A percentile compares a stretch with the other conserved stretches of the same genome.
Evolutionary conservation across 2,888 invertebrate genomes (phyloP).

Genomic region (Hirtodrosophila cameraria): DNA sequence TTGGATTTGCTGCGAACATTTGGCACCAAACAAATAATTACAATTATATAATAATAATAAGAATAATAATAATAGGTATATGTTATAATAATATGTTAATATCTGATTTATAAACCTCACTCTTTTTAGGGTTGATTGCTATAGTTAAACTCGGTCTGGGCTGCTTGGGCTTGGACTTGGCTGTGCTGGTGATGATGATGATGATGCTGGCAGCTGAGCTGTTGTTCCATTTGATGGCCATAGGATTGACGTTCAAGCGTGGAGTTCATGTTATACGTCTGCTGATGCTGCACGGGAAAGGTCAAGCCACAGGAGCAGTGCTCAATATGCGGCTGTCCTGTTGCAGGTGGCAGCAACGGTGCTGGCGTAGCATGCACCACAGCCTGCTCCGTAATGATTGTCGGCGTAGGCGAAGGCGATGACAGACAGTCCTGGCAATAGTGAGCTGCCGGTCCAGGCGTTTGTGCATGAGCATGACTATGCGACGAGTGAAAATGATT

Average conservation of each 20-base stretch:
- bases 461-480: constrained; percentile 22
- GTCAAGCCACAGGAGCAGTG: constrained; percentile 80
- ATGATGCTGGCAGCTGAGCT: constrained; percentile 55
- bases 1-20: constrained; percentile 60
- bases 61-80: constrained; percentile 15
- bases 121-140: constrained; percentile 39
- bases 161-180: constrained; percentile 60
- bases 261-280: constrained; percentile 18
- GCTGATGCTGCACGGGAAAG: constrained; percentile 69
- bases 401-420: constrained; percentile 77
- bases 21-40: constrained; percentile 65
- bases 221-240: constrained; percentile 38
- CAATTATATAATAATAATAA: constrained; percentile 26
- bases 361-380: constrained; percentile 70
- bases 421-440: constrained; percentile 75
- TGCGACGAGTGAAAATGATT: constrained; percentile 45
- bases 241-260: constrained; percentile 42
- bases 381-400: constrained; percentile 79
- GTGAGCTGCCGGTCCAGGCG: constrained; percentile 40
- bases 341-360: neutral
- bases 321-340: constrained; percentile 62
- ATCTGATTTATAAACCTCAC: constrained; percentile 48
- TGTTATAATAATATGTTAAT: constrained; percentile 30
- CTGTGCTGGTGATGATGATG: constrained; percentile 38
- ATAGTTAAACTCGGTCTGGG: constrained; percentile 75